Base-by-base conservation (phyloP, 2,797 vertebrate species). In the Botia kubotai region DNA sequence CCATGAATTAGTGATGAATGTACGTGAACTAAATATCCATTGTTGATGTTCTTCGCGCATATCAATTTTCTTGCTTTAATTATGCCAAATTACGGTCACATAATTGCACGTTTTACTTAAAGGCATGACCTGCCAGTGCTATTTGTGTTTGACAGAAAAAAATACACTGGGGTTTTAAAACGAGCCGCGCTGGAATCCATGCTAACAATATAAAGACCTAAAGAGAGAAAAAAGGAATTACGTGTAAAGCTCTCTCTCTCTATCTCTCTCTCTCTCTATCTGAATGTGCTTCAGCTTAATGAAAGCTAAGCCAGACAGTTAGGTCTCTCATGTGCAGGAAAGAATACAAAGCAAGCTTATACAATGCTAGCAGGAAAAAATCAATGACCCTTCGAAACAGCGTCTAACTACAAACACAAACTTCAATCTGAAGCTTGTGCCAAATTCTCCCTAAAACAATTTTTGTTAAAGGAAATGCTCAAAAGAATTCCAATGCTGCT, bases 1-100 rank as follows among this genome's bases (percentile, higher is more conserved):
- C 82, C 84, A 77, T 63, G 75, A 88, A 88, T 84, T 82, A 79
- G 79, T 84, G 77, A 87, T 82, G 19, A 69, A 58, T 86, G 71
- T 84, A 90, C 80, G 50, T 66, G 33, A 83, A 66, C 83, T 77
- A 71, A 39, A 79, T 36, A 62, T 79, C 66, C 72, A 82, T 14
- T 77, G 74, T 82, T 78, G 76, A 83, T 75, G 82, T 81, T 70
- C 76, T 71, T 48, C 48, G 23, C 75, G 77, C 77, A 21, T 76
- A 73, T 80, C 75, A 72, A 72, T 82, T 75, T 50, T 58, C 78
- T 72, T 75, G 72, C 80, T 73, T 73, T 88, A 87, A 90, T 90
- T 83, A 88, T 11, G 65, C 33, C 13, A 52, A 73, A 82, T 78
- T 74, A 85, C 71, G 50, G 68, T 29, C 19, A 52, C 80, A 85